phyloP scores from a whole-genome alignment of 2,113 vertebrate species.

The Mirza zaza region DNA sequence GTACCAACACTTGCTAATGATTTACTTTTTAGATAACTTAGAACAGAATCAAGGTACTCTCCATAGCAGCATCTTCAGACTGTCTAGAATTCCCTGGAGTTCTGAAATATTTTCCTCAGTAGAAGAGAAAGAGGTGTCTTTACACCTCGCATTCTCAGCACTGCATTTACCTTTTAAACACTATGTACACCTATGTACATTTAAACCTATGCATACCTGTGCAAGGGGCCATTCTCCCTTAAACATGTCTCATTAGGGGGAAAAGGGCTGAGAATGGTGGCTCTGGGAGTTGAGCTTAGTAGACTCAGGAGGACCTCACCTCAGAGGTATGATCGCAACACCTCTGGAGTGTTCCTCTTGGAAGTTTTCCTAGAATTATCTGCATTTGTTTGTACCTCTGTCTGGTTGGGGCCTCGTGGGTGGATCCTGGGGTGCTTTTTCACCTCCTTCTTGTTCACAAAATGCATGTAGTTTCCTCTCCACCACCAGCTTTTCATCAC shows the following conservation, averaged over 20 bases:
- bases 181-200: background rate
- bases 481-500: background rate
- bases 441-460: background rate
- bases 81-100: background rate
- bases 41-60: background rate
- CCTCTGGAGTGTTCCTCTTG: background rate
- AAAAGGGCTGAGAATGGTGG: background rate
- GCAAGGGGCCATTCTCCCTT: rapidly evolving
- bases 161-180: background rate
- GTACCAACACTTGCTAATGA: background rate
- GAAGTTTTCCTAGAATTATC: background rate
- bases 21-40: background rate
- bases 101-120: background rate
- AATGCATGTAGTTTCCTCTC: background rate
- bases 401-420: background rate
- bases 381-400: background rate
- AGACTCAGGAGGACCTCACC: background rate
- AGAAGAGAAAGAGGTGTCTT: background rate
- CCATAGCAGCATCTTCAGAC: background rate
- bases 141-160: background rate
- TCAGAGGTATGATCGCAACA: background rate
- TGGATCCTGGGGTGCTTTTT: background rate
- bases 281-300: background rate
- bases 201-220: too few species aligned
- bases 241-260: background rate